These are phyloP conservation scores for Cyanistes caeruleus DNA, from an alignment of 2,113 vertebrate species.

Conservation along the genomic window DNA sequence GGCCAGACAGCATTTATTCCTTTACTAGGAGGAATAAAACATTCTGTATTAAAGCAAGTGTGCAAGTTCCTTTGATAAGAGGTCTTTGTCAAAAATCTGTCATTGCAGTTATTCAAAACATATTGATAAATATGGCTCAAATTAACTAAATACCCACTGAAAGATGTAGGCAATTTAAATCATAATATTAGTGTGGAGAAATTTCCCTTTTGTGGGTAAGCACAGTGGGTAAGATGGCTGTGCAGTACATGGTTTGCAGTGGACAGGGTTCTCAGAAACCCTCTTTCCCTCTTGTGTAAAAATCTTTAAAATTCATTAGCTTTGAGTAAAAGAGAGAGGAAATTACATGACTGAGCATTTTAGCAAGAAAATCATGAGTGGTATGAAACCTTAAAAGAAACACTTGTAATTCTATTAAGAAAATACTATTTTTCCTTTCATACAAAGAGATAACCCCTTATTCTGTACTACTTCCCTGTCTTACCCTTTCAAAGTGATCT, in stretches of 20 bases:
- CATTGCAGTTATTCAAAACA: not conserved
- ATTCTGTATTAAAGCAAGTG: rapidly evolving
- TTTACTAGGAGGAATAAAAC: not conserved
- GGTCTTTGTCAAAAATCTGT: not conserved
- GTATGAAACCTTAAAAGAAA: not conserved
- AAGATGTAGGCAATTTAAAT: not conserved
- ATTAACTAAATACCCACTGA: not conserved
- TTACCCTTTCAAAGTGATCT: not conserved
- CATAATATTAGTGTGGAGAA: not conserved
- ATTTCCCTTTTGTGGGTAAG: not conserved
- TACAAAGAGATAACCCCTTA: not conserved
- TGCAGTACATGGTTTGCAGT: not conserved
- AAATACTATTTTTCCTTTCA: not conserved
- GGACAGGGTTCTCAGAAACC: not conserved
- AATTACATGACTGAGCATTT: not conserved
- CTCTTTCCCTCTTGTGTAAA: not conserved
- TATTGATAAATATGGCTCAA: not conserved
- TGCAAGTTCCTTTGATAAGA: not conserved
- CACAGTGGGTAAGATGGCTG: not conserved
- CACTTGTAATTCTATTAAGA: rapidly evolving
- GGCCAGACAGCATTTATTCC: not conserved
- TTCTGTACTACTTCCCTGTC: not conserved
- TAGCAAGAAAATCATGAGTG: not conserved
- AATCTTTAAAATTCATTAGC: not conserved
- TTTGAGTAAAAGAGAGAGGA: not conserved